Evolutionary conservation across 2,113 vertebrate species (phyloP).

Genomic region (Chiloscyllium plagiosum): DNA sequence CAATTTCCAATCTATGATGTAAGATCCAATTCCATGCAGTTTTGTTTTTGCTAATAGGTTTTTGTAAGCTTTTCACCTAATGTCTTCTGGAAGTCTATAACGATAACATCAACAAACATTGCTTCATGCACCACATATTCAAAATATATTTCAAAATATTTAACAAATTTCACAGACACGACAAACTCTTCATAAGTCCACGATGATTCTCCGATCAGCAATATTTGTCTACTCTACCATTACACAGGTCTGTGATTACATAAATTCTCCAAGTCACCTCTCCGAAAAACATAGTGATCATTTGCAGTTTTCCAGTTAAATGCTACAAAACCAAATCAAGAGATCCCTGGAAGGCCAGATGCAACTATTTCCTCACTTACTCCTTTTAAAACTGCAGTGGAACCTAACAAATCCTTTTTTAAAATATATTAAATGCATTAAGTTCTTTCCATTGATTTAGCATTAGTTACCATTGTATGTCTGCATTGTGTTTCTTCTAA

Average conservation of each 20-base stretch:
- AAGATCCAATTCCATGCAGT: not conserved
- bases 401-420: too few relatives aligned
- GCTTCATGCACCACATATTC: not conserved
- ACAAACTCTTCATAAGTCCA: not conserved
- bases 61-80: not conserved
- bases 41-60: not conserved
- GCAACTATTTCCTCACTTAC: too few relatives aligned
- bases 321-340: too few relatives aligned
- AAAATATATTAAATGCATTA: too few relatives aligned
- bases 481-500: too few relatives aligned
- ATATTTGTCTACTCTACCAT: not conserved
- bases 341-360: too few relatives aligned
- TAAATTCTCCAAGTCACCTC: too few relatives aligned
- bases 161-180: not conserved
- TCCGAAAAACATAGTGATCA: too few relatives aligned
- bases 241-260: not conserved
- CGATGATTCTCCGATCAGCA: not conserved
- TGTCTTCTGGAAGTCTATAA: not conserved
- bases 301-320: too few relatives aligned
- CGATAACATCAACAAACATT: not conserved
- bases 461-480: too few relatives aligned
- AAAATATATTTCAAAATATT: not conserved
- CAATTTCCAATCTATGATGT: not conserved
- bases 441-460: too few relatives aligned
- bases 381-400: too few relatives aligned